phyloP scores from a whole-genome alignment of 2,797 vertebrate species.

The Oreortyx pictus region DNA sequence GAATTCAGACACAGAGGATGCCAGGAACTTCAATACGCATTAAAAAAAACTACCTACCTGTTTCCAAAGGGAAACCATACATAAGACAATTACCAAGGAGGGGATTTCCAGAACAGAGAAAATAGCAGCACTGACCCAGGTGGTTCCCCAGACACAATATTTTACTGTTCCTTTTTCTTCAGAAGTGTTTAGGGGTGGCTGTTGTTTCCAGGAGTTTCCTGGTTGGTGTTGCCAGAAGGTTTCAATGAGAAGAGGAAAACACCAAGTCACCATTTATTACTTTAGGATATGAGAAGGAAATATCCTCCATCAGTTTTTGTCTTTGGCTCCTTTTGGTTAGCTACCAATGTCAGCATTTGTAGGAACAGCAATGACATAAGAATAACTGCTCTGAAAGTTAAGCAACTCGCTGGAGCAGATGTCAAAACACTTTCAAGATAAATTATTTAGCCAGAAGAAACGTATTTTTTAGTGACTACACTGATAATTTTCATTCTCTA shows the following conservation, averaged over 20 bases:
- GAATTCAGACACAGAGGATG: not conserved
- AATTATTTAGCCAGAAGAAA: not conserved
- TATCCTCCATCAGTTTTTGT: not conserved
- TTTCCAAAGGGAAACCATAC: not conserved
- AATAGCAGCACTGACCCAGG: not conserved
- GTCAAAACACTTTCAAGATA: not conserved
- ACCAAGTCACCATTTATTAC: not conserved
- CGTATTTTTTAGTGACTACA: not conserved
- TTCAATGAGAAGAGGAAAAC: not conserved
- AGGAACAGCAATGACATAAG: not conserved
- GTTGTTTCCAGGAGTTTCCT: not conserved
- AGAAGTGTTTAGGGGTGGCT: not conserved
- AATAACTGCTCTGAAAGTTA: not conserved
- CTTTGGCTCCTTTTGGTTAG: not conserved
- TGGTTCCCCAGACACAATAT: not conserved
- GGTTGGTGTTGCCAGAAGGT: not conserved
- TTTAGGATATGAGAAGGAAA: not conserved
- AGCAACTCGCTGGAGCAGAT: not conserved
- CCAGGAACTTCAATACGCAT: not conserved
- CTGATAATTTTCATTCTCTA: not conserved
- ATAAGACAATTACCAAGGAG: not conserved
- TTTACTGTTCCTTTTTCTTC: not conserved
- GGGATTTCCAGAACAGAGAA: not conserved
- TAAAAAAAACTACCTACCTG: not conserved
- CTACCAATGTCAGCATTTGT: not conserved